Evolutionary conservation across 2,888 invertebrate genomes (phyloP).

Genomic region (Oscheius myriophilus): DNA sequence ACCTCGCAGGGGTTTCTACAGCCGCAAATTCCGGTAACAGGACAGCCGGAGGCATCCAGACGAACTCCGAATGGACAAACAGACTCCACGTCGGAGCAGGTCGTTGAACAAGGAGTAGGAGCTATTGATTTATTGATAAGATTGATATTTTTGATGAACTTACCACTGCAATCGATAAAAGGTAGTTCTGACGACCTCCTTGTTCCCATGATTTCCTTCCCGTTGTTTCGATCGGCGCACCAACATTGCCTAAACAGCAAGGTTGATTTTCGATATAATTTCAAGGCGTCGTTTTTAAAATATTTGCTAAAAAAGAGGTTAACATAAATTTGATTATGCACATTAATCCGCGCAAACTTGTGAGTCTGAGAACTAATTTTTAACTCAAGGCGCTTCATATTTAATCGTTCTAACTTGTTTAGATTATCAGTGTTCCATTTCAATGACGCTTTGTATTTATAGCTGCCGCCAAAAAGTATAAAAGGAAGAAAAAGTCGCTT

Average conservation of each 20-base stretch:
- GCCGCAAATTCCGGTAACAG: conserved; percentile 48
- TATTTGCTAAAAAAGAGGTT: no score
- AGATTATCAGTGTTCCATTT: no score
- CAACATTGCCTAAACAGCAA: conserved; percentile 48
- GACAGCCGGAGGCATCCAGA: conserved; percentile 50
- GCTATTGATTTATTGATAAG: conserved; percentile 31
- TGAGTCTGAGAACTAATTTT: no score
- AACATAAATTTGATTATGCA: no score
- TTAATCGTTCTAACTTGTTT: no score
- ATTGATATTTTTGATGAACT: conserved; percentile 7
- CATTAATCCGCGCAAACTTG: no score
- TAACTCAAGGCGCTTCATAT: no score
- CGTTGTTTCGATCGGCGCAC: conserved; percentile 51
- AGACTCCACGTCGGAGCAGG: conserved; percentile 31
- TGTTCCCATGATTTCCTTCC: conserved; percentile 60
- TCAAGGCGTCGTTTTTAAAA: no score
- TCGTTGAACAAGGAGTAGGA: conserved; percentile 42
- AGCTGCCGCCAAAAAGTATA: no score
- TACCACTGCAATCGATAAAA: conserved; percentile 49
- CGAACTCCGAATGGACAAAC: conserved; percentile 42
- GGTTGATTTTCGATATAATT: no score
- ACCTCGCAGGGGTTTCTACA: conserved; percentile 51
- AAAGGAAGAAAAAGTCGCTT: no score
- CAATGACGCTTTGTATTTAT: no score
- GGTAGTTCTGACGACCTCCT: conserved; percentile 35